phyloP scores from a whole-genome alignment of 2,888 invertebrate genomes.

The Nipponacmea schrenckii region DNA sequence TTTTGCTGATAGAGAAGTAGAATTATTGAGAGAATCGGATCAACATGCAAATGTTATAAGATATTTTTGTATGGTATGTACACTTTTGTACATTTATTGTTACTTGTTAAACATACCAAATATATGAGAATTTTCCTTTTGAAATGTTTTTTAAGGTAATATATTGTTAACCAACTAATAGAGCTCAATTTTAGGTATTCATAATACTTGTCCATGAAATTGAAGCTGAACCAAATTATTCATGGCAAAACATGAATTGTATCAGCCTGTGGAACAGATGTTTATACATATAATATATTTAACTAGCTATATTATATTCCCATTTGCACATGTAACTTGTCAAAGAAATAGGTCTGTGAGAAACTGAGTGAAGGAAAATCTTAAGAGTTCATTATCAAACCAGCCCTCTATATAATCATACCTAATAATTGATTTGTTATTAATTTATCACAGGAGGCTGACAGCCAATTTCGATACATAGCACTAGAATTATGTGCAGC shows the following conservation, averaged over 20 bases:
- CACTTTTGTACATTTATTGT: no score
- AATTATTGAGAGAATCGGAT: slow-evolving; percentile 91
- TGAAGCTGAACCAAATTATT: background rate
- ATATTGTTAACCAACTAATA: background rate
- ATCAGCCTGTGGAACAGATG: no score
- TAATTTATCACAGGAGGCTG: slow-evolving; percentile 76
- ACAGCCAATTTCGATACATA: slow-evolving; percentile 94
- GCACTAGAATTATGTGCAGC: slow-evolving; percentile 95
- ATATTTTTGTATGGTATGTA: slow-evolving; percentile 70
- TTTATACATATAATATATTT: no score
- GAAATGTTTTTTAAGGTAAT: background rate
- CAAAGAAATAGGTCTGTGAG: no score
- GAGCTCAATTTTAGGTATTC: background rate
- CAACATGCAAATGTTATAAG: slow-evolving; percentile 90
- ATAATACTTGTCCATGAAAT: background rate
- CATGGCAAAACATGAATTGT: no score
- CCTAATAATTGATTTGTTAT: no score
- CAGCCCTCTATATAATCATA: no score
- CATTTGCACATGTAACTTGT: no score
- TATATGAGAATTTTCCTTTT: no score
- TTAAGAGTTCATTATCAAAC: no score
- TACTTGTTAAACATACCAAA: background rate
- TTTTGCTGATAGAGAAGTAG: slow-evolving; percentile 95
- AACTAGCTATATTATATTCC: no score
- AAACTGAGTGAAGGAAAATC: no score